Evolutionary conservation across 2,797 vertebrate species (phyloP).

Genomic region (Coracias cyanogaster): DNA sequence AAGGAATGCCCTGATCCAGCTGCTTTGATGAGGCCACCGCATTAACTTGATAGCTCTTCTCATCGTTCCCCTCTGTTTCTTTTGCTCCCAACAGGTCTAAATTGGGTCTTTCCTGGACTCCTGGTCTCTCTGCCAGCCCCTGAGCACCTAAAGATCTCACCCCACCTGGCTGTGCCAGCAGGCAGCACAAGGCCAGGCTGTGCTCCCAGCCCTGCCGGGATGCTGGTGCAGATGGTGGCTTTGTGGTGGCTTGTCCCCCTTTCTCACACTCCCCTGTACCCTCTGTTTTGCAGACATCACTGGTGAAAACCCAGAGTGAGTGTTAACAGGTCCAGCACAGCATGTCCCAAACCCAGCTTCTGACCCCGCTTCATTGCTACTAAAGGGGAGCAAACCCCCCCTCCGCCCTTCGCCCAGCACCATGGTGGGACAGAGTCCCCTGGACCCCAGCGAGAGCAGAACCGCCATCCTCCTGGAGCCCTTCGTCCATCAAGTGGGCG

Average conservation of each 20-base stretch:
- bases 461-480: conserved; percentile 72
- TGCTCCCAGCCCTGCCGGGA: not conserved
- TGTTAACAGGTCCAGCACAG: rapidly evolving
- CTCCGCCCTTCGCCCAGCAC: rapidly evolving
- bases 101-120: not conserved
- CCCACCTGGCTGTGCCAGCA: not conserved
- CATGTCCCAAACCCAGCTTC: rapidly evolving
- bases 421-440: conserved; percentile 77
- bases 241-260: not conserved
- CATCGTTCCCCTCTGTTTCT: not conserved
- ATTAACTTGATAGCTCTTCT: not conserved
- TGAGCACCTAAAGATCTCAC: not conserved
- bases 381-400: not conserved
- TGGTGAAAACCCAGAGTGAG: rapidly evolving
- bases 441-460: not conserved
- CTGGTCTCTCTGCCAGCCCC: not conserved
- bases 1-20: not conserved
- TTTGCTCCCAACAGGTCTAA: not conserved
- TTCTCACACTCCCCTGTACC: not conserved
- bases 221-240: too few species aligned
- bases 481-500: conserved; percentile 82
- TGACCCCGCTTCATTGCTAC: rapidly evolving
- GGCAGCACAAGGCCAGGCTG: not conserved
- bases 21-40: not conserved
- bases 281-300: not conserved